Conservation (phyloP, 2,113 vertebrate genomes). For the Hemibagrus wyckioides region DNA sequence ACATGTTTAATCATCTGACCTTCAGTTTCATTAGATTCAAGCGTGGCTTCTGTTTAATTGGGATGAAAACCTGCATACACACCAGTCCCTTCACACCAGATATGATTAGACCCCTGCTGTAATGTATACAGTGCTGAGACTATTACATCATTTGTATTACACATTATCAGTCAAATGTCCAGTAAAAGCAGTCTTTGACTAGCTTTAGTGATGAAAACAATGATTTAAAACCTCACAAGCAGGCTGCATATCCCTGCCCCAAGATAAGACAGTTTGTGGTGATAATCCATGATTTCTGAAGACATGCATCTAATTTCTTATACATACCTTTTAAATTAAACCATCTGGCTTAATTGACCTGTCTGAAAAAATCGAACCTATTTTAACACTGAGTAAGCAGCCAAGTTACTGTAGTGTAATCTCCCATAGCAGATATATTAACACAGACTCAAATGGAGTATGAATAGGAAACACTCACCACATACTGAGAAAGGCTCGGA, state of each 20-base stretch:
- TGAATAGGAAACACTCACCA: constrained; percentile 77
- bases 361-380: neutral
- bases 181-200: neutral
- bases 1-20: too few species aligned
- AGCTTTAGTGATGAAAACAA: neutral
- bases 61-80: too few species aligned
- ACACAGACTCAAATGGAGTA: constrained; percentile 6
- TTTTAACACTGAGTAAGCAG: neutral
- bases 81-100: too few species aligned
- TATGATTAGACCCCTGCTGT: too few species aligned
- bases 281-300: neutral
- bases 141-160: too few species aligned
- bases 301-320: neutral
- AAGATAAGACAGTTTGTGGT: neutral
- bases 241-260: neutral
- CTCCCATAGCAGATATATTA: neutral
- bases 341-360: neutral
- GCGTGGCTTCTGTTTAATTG: too few species aligned
- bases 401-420: neutral
- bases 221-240: neutral
- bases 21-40: too few species aligned
- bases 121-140: neutral
- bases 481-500: constrained; percentile 91
- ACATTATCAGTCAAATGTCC: neutral
- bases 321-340: neutral